These are phyloP conservation scores for Stenolophus ochropezus DNA, from an alignment of 2,888 invertebrate genomes.

Conservation along the genomic window DNA sequence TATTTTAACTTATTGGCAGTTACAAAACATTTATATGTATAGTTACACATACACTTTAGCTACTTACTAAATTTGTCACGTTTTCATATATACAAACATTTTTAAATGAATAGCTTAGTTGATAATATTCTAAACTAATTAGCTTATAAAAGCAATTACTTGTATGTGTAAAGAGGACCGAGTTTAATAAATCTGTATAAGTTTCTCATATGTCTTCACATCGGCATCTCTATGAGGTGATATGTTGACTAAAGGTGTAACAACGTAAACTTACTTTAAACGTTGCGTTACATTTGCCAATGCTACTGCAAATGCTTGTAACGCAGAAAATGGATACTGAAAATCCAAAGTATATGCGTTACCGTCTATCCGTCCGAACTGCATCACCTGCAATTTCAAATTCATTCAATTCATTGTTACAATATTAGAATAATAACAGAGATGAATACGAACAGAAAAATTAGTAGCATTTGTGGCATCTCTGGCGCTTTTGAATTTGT, in stretches of 20 bases:
- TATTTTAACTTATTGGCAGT: constrained; percentile 54
- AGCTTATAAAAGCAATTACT: constrained; percentile 51
- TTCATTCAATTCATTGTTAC: not conserved
- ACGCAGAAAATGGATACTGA: constrained; percentile 98
- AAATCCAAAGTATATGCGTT: constrained; percentile 99
- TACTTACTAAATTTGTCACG: constrained; percentile 37
- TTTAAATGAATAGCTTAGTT: constrained; percentile 28
- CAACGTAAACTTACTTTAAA: constrained; percentile 81
- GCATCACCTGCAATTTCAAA: constrained; percentile 90
- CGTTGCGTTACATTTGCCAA: constrained; percentile 97
- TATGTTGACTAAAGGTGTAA: constrained; percentile 50
- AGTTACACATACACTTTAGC: constrained; percentile 42
- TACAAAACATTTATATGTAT: constrained; percentile 55
- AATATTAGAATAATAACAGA: not conserved
- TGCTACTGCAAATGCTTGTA: constrained; percentile 99
- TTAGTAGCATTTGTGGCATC: too few relatives aligned
- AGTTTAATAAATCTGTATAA: constrained; percentile 44
- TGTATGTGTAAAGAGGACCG: constrained; percentile 54
- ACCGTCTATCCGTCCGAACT: constrained; percentile 98
- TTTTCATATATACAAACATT: constrained; percentile 47
- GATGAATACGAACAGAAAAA: too few relatives aligned
- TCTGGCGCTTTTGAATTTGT: too few relatives aligned
- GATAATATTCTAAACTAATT: constrained; percentile 23
- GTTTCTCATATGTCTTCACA: constrained; percentile 44
- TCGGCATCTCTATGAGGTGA: constrained; percentile 44